phyloP scores from a whole-genome alignment of 37 sponge, comb jelly and placozoan genomes.

The Petrosia ficiformis region DNA sequence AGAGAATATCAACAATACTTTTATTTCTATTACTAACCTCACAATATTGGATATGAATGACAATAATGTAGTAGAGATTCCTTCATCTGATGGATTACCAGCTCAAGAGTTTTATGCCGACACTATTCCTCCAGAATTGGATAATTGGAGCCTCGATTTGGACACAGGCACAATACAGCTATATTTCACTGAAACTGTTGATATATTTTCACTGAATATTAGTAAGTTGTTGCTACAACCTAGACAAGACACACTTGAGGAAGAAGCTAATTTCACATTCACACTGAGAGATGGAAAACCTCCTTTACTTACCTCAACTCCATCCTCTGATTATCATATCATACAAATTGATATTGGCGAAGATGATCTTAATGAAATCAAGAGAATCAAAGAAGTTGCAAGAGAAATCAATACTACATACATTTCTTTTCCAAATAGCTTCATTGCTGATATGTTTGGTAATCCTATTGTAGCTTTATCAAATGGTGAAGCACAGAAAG shows the following conservation, averaged over 20 bases:
- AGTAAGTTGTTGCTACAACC: conserved; percentile 64
- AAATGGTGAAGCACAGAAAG: conserved; percentile 27
- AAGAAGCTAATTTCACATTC: conserved; percentile 20
- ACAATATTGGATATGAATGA: conserved; percentile 81
- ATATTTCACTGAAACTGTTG: conserved; percentile 80
- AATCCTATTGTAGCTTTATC: conserved; percentile 55
- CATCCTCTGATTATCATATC: conserved; percentile 36
- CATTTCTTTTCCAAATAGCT: conserved; percentile 33
- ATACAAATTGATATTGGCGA: conserved; percentile 53
- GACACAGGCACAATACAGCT: conserved; percentile 53
- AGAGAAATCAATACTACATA: conserved; percentile 44
- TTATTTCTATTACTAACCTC: conserved; percentile 37
- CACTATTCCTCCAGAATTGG: conserved; percentile 44
- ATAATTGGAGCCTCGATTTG: conserved; percentile 53
- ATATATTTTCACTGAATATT: conserved; percentile 64
- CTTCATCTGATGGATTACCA: conserved; percentile 13
- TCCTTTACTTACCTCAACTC: conserved; percentile 36
- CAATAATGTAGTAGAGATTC: conserved; percentile 53
- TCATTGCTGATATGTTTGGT: conserved; percentile 67
- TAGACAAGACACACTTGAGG: neutral
- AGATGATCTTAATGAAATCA: conserved; percentile 79
- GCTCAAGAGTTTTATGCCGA: conserved; percentile 54
- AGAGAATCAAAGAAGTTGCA: conserved; percentile 63
- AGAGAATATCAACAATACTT: conserved; percentile 42
- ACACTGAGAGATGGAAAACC: conserved; percentile 39